Percentiles rank a stretch among this genome's conserved stretches.
phyloP scores from a whole-genome alignment of 2,113 vertebrate species.

The Elanoides forficatus region DNA sequence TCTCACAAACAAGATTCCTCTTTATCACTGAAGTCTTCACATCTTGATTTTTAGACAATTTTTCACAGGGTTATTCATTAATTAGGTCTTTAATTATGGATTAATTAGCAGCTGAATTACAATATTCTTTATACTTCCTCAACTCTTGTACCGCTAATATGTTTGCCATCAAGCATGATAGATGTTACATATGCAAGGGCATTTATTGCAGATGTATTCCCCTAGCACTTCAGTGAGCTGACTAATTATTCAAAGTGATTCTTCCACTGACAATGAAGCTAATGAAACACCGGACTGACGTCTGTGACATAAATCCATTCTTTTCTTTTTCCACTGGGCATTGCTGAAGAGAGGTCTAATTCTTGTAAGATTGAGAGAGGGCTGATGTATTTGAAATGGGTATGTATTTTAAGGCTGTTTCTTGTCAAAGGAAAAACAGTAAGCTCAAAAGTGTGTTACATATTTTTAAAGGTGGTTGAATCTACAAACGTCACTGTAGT shows the following conservation, averaged over 20 bases:
- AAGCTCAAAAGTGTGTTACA: background rate
- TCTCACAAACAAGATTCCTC: conserved; percentile 15
- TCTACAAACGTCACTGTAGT: background rate
- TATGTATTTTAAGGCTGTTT: background rate
- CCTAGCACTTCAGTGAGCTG: background rate
- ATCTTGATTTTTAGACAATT: conserved; percentile 37
- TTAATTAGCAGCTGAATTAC: conserved; percentile 50
- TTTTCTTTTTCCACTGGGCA: background rate
- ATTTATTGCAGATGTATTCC: conserved; percentile 50
- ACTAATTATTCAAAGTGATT: conserved; percentile 27
- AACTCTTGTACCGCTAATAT: conserved; percentile 38
- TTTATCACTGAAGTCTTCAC: conserved; percentile 2
- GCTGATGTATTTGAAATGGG: background rate
- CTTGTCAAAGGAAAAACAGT: background rate
- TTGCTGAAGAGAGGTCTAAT: background rate
- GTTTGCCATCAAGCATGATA: conserved; percentile 52
- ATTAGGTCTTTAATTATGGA: conserved; percentile 60
- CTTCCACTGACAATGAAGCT: background rate
- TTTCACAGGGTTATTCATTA: conserved; percentile 55
- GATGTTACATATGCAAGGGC: conserved; percentile 26
- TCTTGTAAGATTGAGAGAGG: background rate
- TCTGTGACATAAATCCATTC: background rate
- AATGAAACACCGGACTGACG: background rate
- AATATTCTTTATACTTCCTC: conserved; percentile 36
- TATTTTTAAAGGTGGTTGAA: background rate